These are phyloP conservation scores for Urocitellus parryii DNA, from an alignment of 2,113 vertebrate species.

Conservation along the genomic window DNA sequence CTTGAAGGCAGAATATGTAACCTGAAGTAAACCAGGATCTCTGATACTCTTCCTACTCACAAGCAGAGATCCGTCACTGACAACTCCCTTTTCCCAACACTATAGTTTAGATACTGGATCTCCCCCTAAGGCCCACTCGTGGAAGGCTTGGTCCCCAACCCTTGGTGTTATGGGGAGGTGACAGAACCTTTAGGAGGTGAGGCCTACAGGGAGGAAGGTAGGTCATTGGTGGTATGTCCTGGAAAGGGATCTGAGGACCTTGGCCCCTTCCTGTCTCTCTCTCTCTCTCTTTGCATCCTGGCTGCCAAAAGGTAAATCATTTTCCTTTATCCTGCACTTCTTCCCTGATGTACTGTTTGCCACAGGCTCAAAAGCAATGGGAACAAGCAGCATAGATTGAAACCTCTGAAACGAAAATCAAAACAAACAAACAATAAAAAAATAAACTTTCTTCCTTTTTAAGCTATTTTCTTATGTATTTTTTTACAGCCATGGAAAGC, in stretches of 20 bases:
- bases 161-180: too few species aligned
- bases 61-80: background rate
- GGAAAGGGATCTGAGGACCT: too few species aligned
- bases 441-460: too few species aligned
- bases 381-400: too few species aligned
- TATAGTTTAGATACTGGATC: too few species aligned
- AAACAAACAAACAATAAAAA: too few species aligned
- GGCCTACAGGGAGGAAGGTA: background rate
- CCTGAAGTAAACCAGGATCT: background rate
- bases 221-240: background rate
- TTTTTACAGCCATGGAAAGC: background rate
- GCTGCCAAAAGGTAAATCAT: too few species aligned
- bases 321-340: background rate
- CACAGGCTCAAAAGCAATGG: background rate
- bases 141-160: too few species aligned
- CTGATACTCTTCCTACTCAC: background rate
- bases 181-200: too few species aligned
- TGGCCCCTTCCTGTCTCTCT: background rate
- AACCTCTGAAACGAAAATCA: too few species aligned
- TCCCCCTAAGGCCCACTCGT: too few species aligned
- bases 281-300: too few species aligned
- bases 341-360: background rate
- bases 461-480: background rate
- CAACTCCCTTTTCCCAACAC: background rate
- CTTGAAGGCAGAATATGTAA: background rate